phyloP scores from a whole-genome alignment of 30 jellyfish, hydroid and myxozoan genomes.

The Aurelia aurita region DNA sequence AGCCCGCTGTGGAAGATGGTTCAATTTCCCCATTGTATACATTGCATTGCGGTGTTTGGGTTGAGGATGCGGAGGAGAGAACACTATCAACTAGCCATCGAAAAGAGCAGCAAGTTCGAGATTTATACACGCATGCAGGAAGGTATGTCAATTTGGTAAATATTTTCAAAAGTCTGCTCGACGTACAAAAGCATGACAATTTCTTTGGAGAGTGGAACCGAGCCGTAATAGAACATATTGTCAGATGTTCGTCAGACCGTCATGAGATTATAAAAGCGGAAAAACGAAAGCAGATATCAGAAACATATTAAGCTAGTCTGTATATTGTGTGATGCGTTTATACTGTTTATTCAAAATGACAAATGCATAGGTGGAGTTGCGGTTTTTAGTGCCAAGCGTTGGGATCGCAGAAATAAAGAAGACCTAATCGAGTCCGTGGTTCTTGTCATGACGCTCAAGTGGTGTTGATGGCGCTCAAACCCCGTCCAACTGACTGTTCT shows the following conservation, averaged over 20 bases:
- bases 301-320: no score
- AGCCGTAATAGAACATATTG: neutral
- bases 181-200: neutral
- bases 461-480: no score
- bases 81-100: constrained; percentile 9
- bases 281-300: no score
- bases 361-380: neutral
- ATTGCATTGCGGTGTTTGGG: constrained; percentile 81
- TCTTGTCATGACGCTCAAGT: no score
- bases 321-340: no score
- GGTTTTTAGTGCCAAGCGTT: no score
- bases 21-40: constrained; percentile 67
- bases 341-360: neutral
- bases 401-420: no score
- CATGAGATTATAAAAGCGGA: no score
- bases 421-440: no score
- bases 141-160: constrained; percentile 23
- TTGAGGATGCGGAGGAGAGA: constrained; percentile 20
- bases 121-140: constrained; percentile 79
- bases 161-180: neutral
- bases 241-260: no score
- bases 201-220: neutral
- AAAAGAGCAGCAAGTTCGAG: constrained; percentile 34
- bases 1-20: constrained; percentile 69
- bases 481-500: no score